A percentile compares a stretch with the other conserved stretches of the same genome.
phyloP scores from a whole-genome alignment of 2,113 vertebrate genomes.

The Coregonus clupeaformis region DNA sequence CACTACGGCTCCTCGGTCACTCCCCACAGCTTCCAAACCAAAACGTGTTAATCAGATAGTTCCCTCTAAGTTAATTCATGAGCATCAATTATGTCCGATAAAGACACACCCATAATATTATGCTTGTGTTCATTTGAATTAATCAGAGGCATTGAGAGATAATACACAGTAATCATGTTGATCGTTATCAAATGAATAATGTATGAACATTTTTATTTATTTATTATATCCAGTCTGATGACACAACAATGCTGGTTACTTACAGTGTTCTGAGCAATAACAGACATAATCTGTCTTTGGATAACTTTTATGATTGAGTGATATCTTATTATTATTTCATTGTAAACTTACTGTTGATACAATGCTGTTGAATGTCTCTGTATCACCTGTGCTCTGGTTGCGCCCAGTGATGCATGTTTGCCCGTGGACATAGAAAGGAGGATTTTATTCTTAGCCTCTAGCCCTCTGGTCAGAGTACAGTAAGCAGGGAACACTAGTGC shows the following conservation, averaged over 20 bases:
- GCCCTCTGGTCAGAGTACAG: not conserved
- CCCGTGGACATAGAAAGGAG: not conserved
- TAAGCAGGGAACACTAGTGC: too few relatives aligned
- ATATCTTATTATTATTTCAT: not conserved
- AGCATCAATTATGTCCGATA: not conserved
- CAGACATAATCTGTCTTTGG: slow-evolving; percentile 24
- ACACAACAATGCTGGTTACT: slow-evolving; percentile 27
- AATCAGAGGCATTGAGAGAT: not conserved
- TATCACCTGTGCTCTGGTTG: not conserved
- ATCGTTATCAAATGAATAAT: slow-evolving; percentile 17
- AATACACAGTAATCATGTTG: not conserved
- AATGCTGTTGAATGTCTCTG: not conserved
- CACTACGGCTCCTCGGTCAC: too few relatives aligned
- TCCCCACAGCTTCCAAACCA: too few relatives aligned
- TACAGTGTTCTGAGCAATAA: slow-evolving; percentile 18
- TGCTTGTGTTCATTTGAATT: not conserved
- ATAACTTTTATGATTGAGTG: not conserved
- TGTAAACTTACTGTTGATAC: not conserved
- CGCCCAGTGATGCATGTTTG: not conserved
- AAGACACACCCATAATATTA: not conserved
- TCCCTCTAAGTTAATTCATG: not conserved
- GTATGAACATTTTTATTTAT: not conserved
- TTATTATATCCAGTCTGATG: slow-evolving; percentile 42
- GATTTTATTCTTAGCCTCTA: not conserved
- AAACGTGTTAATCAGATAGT: not conserved